Conservation (phyloP, 1,140 invertebrate genomes). For the Drosophila sturtevanti region DNA sequence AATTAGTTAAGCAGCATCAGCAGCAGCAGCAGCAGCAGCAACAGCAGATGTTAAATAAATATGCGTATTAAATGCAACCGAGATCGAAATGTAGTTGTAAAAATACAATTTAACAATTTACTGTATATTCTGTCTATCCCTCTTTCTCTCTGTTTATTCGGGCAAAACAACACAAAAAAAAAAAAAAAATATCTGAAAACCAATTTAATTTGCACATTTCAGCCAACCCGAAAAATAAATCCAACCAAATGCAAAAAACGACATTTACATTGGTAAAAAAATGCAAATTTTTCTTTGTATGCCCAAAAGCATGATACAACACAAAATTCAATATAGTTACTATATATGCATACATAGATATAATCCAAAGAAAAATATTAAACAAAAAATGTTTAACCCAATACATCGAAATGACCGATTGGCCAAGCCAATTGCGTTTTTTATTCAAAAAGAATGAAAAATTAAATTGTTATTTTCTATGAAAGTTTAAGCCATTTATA, state of each 20-base stretch:
- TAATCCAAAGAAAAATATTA: background rate
- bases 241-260: conserved; percentile 9
- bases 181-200: conserved; percentile 26
- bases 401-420: background rate
- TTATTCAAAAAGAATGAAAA: background rate
- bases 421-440: background rate
- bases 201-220: conserved; percentile 42
- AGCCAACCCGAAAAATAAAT: background rate
- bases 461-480: background rate
- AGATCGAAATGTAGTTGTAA: conserved; percentile 19
- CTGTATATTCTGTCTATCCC: background rate
- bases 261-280: conserved; percentile 6
- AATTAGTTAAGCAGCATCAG: conserved; percentile 48
- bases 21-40: conserved; percentile 38
- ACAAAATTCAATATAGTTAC: background rate
- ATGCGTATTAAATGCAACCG: conserved; percentile 35
- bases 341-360: background rate
- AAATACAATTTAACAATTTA: conserved; percentile 42
- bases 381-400: background rate
- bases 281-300: conserved; percentile 10
- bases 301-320: background rate
- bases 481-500: background rate
- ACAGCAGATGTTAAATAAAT: conserved; percentile 63
- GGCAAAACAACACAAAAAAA: conserved; percentile 10
- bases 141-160: conserved; percentile 40